These are phyloP conservation scores for Tenthredo distinguenda DNA, from an alignment of 2,888 invertebrate species.

Conservation along the genomic window DNA sequence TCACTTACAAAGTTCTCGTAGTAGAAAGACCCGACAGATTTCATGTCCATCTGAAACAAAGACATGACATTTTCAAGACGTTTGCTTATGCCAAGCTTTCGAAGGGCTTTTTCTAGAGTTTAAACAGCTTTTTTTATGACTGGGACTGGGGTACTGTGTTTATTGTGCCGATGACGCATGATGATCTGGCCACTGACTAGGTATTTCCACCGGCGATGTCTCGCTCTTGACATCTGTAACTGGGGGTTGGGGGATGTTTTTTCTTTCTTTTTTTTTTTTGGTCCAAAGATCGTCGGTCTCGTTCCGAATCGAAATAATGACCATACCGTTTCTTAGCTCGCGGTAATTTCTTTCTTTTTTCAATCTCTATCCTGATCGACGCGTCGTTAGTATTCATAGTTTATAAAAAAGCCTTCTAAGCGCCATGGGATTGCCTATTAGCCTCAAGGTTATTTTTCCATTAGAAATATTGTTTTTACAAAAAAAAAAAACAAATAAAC, in stretches of 20 bases:
- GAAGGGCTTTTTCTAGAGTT: neutral
- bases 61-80: constrained; percentile 68
- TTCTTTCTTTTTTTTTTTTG: neutral
- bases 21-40: constrained; percentile 97
- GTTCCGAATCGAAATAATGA: neutral
- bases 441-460: neutral
- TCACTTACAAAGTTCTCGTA: constrained; percentile 97
- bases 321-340: neutral
- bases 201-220: constrained; percentile 30
- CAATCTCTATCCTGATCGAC: neutral
- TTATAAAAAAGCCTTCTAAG: neutral
- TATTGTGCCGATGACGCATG: constrained; percentile 78
- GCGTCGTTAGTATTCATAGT: neutral
- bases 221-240: constrained; percentile 31
- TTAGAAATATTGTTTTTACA: neutral
- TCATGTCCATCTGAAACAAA: constrained; percentile 95
- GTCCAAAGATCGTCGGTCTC: neutral
- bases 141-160: neutral
- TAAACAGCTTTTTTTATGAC: constrained; percentile 18
- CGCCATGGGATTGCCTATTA: neutral
- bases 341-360: neutral
- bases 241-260: constrained; percentile 11
- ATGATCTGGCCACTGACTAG: constrained; percentile 30
- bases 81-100: neutral
- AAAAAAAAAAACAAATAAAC: neutral